These are phyloP conservation scores for Siniperca knerii DNA, from an alignment of 2,113 vertebrate species.

Conservation along the genomic window DNA sequence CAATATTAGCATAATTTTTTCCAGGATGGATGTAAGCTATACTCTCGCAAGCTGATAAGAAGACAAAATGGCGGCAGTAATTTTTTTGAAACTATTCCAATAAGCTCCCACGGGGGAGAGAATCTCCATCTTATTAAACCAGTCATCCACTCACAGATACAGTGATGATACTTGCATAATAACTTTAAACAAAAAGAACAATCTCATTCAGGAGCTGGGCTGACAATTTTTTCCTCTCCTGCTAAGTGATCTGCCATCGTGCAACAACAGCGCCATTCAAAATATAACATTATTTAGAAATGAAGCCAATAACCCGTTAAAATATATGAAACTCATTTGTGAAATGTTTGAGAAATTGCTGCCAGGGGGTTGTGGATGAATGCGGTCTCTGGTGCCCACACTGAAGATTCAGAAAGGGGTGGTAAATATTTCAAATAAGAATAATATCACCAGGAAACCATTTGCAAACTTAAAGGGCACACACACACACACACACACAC, in stretches of 20 bases:
- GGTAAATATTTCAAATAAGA: constrained; percentile 76
- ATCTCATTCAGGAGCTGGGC: constrained; percentile 48
- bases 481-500: constrained; percentile 13
- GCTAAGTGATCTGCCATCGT: constrained; percentile 67
- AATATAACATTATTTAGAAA: constrained; percentile 73
- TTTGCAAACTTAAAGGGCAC: constrained; percentile 75
- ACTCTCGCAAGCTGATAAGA: constrained; percentile 65
- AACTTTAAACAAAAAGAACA: constrained; percentile 70
- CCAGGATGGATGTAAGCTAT: constrained; percentile 42
- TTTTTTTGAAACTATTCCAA: constrained; percentile 65
- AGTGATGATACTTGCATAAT: constrained; percentile 72
- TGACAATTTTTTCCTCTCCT: constrained; percentile 35
- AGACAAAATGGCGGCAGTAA: constrained; percentile 20
- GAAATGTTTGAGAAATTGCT: constrained; percentile 74
- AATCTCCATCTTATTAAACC: constrained; percentile 68
- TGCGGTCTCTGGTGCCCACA: constrained; percentile 60
- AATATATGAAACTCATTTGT: constrained; percentile 73
- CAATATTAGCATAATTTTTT: constrained; percentile 45
- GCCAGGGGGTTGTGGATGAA: constrained; percentile 67
- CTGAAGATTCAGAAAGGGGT: constrained; percentile 55
- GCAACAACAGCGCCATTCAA: constrained; percentile 47
- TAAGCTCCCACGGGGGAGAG: constrained; percentile 45
- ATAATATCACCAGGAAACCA: constrained; percentile 76
- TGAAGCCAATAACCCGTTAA: constrained; percentile 75
- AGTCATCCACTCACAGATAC: constrained; percentile 62